phyloP scores from a whole-genome alignment of 2,113 vertebrate species.

The Pedetes capensis region DNA sequence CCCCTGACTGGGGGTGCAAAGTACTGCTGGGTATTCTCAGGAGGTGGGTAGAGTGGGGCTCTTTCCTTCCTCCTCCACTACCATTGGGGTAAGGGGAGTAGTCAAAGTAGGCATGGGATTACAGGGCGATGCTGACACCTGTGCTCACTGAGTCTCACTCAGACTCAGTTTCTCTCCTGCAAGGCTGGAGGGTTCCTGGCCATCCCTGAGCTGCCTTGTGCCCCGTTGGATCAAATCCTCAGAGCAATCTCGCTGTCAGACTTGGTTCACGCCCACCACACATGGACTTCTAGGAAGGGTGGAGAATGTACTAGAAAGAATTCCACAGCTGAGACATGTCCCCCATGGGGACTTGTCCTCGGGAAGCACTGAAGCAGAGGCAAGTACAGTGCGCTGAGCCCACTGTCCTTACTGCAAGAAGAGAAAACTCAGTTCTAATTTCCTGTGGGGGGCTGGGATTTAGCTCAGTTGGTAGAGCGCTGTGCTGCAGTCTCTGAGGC shows the following conservation, averaged over 20 bases:
- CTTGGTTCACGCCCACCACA: no score
- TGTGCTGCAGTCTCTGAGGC: no score
- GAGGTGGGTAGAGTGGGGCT: not conserved
- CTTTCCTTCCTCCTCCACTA: not conserved
- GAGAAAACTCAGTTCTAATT: not conserved
- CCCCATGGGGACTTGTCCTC: not conserved
- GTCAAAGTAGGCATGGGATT: not conserved
- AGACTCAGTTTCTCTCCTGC: not conserved
- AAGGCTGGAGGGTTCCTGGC: not conserved
- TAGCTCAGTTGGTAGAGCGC: no score
- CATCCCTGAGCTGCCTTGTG: no score
- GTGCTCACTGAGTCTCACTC: not conserved
- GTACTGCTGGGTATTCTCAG: not conserved
- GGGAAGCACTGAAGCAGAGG: not conserved
- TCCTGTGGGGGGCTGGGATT: no score
- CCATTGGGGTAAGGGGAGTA: not conserved
- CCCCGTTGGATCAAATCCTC: not conserved
- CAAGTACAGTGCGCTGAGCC: not conserved
- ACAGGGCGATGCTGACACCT: fast-evolving
- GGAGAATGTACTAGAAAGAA: not conserved
- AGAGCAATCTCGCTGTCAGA: not conserved
- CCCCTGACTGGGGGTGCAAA: not conserved
- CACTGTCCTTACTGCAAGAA: not conserved
- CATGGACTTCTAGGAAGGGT: not conserved
- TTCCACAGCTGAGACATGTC: not conserved